Conservation (phyloP, 2,888 invertebrate species). For the Mesoligia furuncula region DNA sequence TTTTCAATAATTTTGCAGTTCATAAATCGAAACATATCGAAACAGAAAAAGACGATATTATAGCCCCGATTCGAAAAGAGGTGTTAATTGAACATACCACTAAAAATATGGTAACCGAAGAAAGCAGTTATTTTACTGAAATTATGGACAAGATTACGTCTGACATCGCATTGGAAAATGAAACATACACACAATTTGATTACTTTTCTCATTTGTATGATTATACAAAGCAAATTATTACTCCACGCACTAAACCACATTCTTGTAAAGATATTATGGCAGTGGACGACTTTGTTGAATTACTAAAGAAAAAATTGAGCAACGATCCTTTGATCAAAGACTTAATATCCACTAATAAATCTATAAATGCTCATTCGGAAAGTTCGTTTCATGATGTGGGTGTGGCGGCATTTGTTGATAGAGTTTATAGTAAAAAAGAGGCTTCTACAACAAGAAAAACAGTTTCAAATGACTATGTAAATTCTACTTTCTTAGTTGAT, state of each 20-base stretch:
- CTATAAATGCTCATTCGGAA: constrained; percentile 68
- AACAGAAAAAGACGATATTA: constrained; percentile 4
- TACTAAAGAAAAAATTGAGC: constrained; percentile 82
- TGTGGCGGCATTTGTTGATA: constrained; percentile 81
- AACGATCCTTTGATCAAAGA: constrained; percentile 82
- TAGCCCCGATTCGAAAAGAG: neutral
- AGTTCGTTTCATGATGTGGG: constrained; percentile 76
- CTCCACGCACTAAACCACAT: constrained; percentile 64
- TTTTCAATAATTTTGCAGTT: constrained; percentile 28
- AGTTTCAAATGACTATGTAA: constrained; percentile 76
- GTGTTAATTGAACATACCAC: constrained; percentile 9
- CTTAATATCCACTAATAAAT: constrained; percentile 71
- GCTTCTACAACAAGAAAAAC: constrained; percentile 73
- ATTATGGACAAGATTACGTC: neutral
- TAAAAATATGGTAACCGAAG: constrained; percentile 15
- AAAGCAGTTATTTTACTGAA: constrained; percentile 14
- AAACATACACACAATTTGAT: constrained; percentile 70
- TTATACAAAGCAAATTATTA: constrained; percentile 68
- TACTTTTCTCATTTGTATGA: constrained; percentile 79
- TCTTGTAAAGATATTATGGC: constrained; percentile 78
- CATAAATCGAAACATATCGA: constrained; percentile 8
- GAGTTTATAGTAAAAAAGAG: constrained; percentile 81
- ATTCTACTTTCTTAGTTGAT: constrained; percentile 85
- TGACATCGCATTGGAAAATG: constrained; percentile 26
- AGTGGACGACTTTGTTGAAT: constrained; percentile 82